These are phyloP conservation scores for Calameuta filiformis DNA, from an alignment of 2,888 invertebrate species.

Conservation along the genomic window DNA sequence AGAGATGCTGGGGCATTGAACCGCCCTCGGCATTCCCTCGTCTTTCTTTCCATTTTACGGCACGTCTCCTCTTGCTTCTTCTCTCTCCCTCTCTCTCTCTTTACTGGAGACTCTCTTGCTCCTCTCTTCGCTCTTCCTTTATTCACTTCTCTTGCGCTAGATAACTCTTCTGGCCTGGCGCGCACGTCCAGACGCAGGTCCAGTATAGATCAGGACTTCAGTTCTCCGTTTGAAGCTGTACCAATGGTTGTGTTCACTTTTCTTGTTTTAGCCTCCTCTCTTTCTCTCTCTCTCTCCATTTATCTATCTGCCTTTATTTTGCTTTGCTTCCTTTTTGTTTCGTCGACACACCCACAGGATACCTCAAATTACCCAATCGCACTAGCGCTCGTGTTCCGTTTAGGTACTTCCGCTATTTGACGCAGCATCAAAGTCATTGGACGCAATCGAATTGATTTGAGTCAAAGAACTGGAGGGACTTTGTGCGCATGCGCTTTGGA, in stretches of 20 bases:
- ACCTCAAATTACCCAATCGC: conserved; percentile 2
- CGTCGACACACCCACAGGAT: conserved; percentile 3
- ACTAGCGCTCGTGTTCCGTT: background rate
- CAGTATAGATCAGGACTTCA: background rate
- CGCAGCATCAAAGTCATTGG: background rate
- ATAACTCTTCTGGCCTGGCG: background rate
- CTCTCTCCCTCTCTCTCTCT: conserved; percentile 19
- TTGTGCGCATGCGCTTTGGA: background rate
- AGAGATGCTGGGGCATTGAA: conserved; percentile 51
- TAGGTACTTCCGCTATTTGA: background rate
- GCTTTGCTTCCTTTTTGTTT: background rate
- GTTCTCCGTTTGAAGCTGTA: background rate
- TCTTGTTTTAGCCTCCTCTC: background rate
- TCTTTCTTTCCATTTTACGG: conserved; percentile 20
- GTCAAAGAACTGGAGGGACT: too few species aligned
- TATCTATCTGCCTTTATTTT: background rate
- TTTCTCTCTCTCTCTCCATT: too few species aligned
- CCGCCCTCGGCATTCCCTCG: conserved; percentile 48
- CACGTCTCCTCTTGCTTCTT: background rate
- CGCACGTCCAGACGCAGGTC: background rate
- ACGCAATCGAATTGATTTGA: background rate
- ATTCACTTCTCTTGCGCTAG: background rate
- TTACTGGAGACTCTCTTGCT: background rate
- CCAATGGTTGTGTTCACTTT: background rate
- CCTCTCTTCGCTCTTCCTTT: background rate